A percentile compares a stretch with the other conserved stretches of the same genome.
phyloP scores from a whole-genome alignment of 2,888 invertebrate genomes.

The Andrena bucephala region DNA sequence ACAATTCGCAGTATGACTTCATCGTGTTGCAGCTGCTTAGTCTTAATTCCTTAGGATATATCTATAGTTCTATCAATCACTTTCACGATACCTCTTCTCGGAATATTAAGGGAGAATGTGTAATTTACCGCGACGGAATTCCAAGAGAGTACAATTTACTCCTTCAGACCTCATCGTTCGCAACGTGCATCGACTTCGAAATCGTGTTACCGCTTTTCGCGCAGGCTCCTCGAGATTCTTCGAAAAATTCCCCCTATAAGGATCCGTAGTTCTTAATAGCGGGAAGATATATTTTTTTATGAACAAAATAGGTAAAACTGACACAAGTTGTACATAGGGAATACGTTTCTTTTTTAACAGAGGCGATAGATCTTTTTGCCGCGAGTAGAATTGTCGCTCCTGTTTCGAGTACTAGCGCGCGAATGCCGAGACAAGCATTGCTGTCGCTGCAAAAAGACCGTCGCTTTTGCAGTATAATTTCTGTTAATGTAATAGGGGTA shows the following conservation, averaged over 20 bases:
- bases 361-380: neutral
- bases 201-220: conserved; percentile 9
- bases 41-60: neutral
- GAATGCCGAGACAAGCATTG: neutral
- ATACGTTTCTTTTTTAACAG: conserved; percentile 2
- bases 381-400: neutral
- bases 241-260: neutral
- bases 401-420: too few relatives aligned
- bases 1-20: neutral
- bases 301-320: conserved; percentile 16
- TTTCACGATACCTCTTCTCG: neutral
- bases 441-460: neutral
- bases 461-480: conserved; percentile 8
- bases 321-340: conserved; percentile 19
- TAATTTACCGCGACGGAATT: neutral
- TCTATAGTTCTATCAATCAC: neutral
- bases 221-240: neutral
- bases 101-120: neutral
- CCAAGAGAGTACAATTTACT: conserved; percentile 1
- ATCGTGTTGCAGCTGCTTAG: neutral
- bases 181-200: neutral
- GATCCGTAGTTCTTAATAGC: conserved; percentile 18
- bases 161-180: neutral
- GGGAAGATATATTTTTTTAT: conserved; percentile 54
- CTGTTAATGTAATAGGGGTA: neutral